These are phyloP conservation scores for Acanthoscelides obtectus DNA, from an alignment of 2,888 invertebrate species.

Conservation along the genomic window DNA sequence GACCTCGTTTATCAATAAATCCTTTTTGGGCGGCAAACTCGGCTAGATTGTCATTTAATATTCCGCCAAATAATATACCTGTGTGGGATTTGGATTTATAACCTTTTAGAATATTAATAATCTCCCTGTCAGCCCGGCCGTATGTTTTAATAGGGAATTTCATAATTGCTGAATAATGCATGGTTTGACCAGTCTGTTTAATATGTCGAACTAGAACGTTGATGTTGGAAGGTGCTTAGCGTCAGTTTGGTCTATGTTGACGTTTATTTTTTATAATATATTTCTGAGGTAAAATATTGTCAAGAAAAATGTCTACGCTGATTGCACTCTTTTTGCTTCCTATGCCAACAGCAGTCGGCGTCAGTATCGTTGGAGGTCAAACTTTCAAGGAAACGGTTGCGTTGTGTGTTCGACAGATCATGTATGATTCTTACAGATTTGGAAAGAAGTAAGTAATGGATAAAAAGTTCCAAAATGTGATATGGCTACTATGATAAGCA, in stretches of 20 bases:
- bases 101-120: slow-evolving; percentile 7
- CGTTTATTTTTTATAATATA: too few relatives aligned
- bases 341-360: too few relatives aligned
- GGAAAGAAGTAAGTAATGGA: too few relatives aligned
- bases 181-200: slow-evolving; percentile 1
- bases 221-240: background rate
- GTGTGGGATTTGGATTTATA: slow-evolving; percentile 1
- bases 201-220: background rate
- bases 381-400: too few relatives aligned
- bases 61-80: background rate
- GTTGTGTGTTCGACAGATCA: too few relatives aligned
- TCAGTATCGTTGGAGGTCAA: too few relatives aligned
- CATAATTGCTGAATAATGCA: slow-evolving; percentile 9
- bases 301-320: too few relatives aligned
- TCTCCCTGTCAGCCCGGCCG: slow-evolving; percentile 3
- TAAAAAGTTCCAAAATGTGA: too few relatives aligned
- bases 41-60: background rate
- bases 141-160: slow-evolving; percentile 9
- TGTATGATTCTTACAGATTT: too few relatives aligned
- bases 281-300: too few relatives aligned
- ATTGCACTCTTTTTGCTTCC: too few relatives aligned
- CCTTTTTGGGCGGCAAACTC: background rate
- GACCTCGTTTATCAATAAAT: background rate
- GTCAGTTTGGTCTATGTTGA: background rate
- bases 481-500: too few relatives aligned